Evolutionary conservation across 2,797 vertebrate genomes (phyloP).

Genomic region (Crenichthys baileyi): DNA sequence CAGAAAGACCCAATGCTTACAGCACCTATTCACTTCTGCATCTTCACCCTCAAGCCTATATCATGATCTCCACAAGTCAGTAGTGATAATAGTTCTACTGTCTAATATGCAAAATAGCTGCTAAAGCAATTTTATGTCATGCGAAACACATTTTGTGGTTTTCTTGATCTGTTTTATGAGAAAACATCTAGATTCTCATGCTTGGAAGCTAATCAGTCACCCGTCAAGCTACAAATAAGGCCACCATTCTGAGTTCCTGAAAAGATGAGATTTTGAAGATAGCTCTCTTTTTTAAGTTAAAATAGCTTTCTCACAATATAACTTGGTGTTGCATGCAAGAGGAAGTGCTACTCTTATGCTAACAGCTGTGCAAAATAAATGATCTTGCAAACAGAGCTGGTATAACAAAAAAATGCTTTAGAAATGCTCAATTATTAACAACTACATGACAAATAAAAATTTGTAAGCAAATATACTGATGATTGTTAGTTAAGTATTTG

Average conservation of each 20-base stretch:
- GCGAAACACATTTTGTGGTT: constrained; percentile 28
- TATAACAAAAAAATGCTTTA: background rate
- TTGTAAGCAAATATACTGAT: too few species aligned
- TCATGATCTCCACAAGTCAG: background rate
- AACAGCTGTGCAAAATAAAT: background rate
- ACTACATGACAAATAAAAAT: background rate
- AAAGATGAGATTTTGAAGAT: constrained; percentile 29
- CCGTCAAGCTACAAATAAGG: constrained; percentile 1
- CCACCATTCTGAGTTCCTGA: constrained; percentile 27
- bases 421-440: background rate
- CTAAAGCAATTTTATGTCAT: background rate
- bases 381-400: background rate
- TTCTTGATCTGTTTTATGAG: constrained; percentile 14
- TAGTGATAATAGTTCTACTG: background rate
- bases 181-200: constrained; percentile 12
- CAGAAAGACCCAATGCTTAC: constrained; percentile 13
- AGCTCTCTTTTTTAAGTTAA: background rate
- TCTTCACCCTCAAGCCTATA: background rate
- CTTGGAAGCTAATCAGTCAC: background rate
- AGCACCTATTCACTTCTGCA: constrained; percentile 7
- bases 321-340: constrained; percentile 20
- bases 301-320: constrained; percentile 1
- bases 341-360: constrained; percentile 25
- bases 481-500: too few species aligned
- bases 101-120: background rate